Base-by-base conservation (phyloP, 2,113 vertebrate genomes). In the Platanista minor region DNA sequence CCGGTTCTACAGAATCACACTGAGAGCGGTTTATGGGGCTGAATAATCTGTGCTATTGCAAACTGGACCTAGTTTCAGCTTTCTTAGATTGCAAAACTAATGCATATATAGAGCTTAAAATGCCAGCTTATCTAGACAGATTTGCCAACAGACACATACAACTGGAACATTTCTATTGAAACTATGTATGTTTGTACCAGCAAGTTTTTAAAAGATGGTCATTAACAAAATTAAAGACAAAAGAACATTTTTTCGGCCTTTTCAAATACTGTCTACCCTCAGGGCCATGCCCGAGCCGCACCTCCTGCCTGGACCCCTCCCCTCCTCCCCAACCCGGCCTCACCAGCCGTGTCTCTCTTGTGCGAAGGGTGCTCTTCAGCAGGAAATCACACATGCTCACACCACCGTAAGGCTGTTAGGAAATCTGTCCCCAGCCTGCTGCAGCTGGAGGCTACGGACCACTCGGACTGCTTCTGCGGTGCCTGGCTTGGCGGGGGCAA, bases 91-190 rank as follows among this genome's bases (percentile, higher is more conserved):
- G 46, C 33, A 69, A 61, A 66, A 25, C 39, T 46, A 46, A 69
- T 29, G 18, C 5, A 87, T 33, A 21, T 20, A 12, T 52, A 54
- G n/a, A 91, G 25, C n/a, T 94, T 82, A 64, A 71, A 92, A 66
- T 62, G 25, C 82, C 41, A 77, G 59, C 49, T 93, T 72, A 78
- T 71, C 46, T 75, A 41, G 41, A 36, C 72, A 72, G 46, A 64
- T 91, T 72, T 93, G 54, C 77, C 23, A 72, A n/a, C 27, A 86
- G 69, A 84, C 93, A 80, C 15, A 10, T 41, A 67, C 46, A 87
- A 75, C 81, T 87, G 64, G 43, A 75, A 57, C 20, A n/a, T 74
- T 80, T 75, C 72, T 75, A 13, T 64, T 54, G 8, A 61, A 86
- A 78, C 3, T 46, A 25, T 39, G 92, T 46, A 25, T 39, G 92